phyloP scores from a whole-genome alignment of 2,888 invertebrate genomes.

The Eupeodes latifasciatus region DNA sequence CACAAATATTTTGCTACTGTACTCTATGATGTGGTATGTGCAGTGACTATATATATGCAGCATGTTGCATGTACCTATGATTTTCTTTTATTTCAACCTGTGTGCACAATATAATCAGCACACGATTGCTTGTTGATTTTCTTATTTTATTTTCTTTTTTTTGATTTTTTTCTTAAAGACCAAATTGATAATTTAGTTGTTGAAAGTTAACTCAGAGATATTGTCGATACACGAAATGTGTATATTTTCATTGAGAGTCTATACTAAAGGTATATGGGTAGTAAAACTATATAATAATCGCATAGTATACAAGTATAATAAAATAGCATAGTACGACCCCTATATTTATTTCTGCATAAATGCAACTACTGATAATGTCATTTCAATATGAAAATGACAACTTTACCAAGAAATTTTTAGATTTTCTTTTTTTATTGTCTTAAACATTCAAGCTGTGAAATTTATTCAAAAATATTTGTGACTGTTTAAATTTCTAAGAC shows the following conservation, averaged over 20 bases:
- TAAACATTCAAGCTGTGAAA: not conserved
- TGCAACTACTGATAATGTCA: slow-evolving; percentile 55
- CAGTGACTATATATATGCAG: not conserved
- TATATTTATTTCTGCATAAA: slow-evolving; percentile 26
- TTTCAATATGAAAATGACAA: slow-evolving; percentile 38
- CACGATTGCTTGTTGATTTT: slow-evolving; percentile 27
- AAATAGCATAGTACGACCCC: slow-evolving; percentile 8
- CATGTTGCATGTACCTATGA: slow-evolving; percentile 30
- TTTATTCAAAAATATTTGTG: too few relatives aligned
- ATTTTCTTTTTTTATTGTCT: slow-evolving; percentile 1
- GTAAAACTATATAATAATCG: too few relatives aligned
- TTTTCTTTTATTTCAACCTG: slow-evolving; percentile 20
- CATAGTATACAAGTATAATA: not conserved
- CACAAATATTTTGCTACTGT: slow-evolving; percentile 6
- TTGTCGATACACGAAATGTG: slow-evolving; percentile 25
- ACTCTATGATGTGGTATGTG: not conserved
- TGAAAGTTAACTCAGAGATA: slow-evolving; percentile 41
- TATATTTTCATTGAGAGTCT: slow-evolving; percentile 10
- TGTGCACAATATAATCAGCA: slow-evolving; percentile 36
- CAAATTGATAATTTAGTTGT: slow-evolving; percentile 62
- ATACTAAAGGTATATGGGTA: not conserved
- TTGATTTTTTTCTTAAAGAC: slow-evolving; percentile 22
- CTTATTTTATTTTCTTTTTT: not conserved
- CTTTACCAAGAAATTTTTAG: slow-evolving; percentile 13
- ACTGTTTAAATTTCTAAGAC: too few relatives aligned